Evolutionary conservation across 1,140 invertebrate species (phyloP), one percentile per base, ranked within the genome.

Genomic region (Apocrypta bakeri): DNA sequence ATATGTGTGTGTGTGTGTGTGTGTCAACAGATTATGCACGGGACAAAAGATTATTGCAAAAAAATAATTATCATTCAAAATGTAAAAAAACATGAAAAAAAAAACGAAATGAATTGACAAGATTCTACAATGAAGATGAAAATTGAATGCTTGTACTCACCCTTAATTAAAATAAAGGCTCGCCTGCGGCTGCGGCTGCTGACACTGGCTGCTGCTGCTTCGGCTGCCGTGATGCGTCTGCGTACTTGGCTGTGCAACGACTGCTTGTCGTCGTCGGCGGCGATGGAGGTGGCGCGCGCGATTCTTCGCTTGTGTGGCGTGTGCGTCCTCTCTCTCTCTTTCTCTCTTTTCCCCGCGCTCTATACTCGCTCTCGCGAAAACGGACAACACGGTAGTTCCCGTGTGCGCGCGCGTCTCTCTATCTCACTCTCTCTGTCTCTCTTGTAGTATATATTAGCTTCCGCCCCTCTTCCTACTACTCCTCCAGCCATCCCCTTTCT

Each of bases 231-330:
- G 27, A 42, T 73, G 17, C 79, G 79, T 81, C 79, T 81, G 79
- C 79, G 71, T 63, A 74, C 71, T 81, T 17, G 56, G 71, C 79
- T 48, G 31, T 81, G 24, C 31, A 56, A 81, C 79, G 78, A 79
- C 78, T 79, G 78, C 68, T 64, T 9, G 33, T 37, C 33, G 48
- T 56, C 78, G 78, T 27, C 68, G 78, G 66, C 24, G 64, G 31
- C 64, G 68, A 42, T n/a, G 48, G 68, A 27, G 63, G 48, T 61
- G 61, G 74, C 74, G 33, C 48, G 48, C 27, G 42, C 66, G 78
- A 40, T 31, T 48, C 77, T 42, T 14, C 40, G 24, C 40, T 69
- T 37, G 25, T 33, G 76, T 11, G 40, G n/a, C 42, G n/a, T 29
- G 63, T 66, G 63, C 63, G 63, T 66, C 24, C n/a, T n/a, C 8